Base-by-base conservation (phyloP, 2,113 vertebrate species). In the Spea multiplicata region DNA sequence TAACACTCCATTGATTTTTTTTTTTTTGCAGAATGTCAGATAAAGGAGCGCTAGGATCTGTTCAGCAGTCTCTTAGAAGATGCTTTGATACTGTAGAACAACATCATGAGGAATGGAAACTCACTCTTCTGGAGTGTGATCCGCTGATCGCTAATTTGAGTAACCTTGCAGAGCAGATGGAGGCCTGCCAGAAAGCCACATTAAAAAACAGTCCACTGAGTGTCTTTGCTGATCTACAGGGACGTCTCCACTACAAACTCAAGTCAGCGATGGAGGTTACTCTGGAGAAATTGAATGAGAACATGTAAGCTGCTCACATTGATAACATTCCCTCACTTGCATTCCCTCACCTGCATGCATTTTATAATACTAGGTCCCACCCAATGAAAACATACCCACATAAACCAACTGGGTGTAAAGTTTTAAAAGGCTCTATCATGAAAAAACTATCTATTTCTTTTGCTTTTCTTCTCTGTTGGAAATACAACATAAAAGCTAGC, bases 91-190 rank as follows among this genome's bases (percentile, higher is more conserved):
- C 12, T 13, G 67, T 91, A 62, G 85, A 87, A 77, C 82, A 74
- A 80, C 92, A 86, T 67, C 89, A 89, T 5, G 81, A 30, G n/a
- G 66, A 86, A 8, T 96, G 94, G 92, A 71, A 17, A 49, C 50
- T 44, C 10, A 78, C 85, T 0, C 14, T 93, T 76, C 61, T 44
- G 0, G 94, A 92, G 1, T 95, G 91, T 80, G 71, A 6, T 0
- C 87, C 93, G 2, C 84, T 94, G 1, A 50, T 95, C 62, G 83
- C 6, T 12, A 92, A 95, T 2, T 84, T 97, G 12, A 82, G 92
- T 69, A 96, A 94, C 76, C 81, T 97, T 80, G 91, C 89, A 0
- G 92, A 93, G 81, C 96, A 97, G 88, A 81, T 91, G 47, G 85
- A 84, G 50, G 93, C 95, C 0, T 83, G 90, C 0, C 86, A 85